Conservation (phyloP, 2,113 vertebrate species). For the Artemisiospiza belli region DNA sequence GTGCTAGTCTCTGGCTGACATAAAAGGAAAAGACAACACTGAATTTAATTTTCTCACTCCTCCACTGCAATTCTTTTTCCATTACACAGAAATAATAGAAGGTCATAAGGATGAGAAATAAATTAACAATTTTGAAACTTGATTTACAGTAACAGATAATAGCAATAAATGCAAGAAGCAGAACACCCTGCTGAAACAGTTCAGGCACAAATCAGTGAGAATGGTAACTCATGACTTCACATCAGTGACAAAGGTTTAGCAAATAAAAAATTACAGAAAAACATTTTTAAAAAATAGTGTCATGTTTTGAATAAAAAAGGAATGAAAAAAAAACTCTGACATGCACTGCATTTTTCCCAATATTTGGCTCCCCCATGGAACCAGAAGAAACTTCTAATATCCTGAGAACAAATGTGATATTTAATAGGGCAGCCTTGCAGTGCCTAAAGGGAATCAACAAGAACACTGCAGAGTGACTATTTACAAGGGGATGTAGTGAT, state of each 20-base stretch:
- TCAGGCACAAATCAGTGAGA: background rate
- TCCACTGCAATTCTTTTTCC: conserved; percentile 12
- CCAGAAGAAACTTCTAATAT: background rate
- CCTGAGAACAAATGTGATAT: background rate
- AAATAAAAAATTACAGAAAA: background rate
- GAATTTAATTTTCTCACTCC: conserved; percentile 32
- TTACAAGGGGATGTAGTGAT: background rate
- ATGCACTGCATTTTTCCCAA: background rate
- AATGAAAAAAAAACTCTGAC: background rate
- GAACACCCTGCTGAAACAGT: background rate
- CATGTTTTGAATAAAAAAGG: background rate
- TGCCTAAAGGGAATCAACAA: background rate
- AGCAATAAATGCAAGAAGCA: background rate
- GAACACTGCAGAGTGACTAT: background rate
- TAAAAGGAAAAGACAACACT: background rate
- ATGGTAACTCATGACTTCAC: background rate
- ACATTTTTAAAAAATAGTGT: background rate
- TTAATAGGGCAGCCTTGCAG: background rate
- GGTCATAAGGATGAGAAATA: background rate
- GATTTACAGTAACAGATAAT: conserved; percentile 9
- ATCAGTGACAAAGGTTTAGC: background rate
- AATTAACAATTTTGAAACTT: background rate
- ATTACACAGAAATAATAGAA: conserved; percentile 10
- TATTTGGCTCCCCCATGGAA: background rate
- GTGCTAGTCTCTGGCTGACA: background rate